These are phyloP conservation scores for Melieria crassipennis DNA, from an alignment of 2,888 invertebrate species.

Conservation along the genomic window DNA sequence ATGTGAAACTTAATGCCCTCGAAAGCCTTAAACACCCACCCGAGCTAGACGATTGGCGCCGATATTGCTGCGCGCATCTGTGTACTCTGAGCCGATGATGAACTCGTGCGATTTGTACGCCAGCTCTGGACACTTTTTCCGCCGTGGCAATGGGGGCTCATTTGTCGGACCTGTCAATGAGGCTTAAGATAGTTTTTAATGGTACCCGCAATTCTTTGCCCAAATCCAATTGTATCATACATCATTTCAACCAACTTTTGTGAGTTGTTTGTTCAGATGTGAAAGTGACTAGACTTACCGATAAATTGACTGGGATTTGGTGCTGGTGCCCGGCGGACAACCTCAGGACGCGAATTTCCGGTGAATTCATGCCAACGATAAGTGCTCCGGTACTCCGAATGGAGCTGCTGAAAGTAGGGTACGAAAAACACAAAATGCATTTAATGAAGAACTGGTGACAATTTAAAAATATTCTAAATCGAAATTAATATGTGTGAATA, in stretches of 20 bases:
- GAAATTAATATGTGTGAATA: not conserved
- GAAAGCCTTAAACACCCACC: constrained; percentile 53
- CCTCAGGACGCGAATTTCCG: constrained; percentile 77
- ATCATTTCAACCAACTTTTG: not conserved
- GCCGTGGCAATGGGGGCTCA: constrained; percentile 86
- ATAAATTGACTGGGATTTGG: constrained; percentile 67
- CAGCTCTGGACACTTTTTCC: constrained; percentile 89
- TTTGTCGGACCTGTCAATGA: constrained; percentile 67
- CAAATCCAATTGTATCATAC: constrained; percentile 1
- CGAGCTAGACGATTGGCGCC: constrained; percentile 64
- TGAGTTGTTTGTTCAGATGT: not conserved
- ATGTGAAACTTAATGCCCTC: too few relatives aligned
- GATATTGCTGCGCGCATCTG: constrained; percentile 68
- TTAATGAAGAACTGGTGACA: not conserved
- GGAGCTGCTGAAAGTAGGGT: constrained; percentile 74
- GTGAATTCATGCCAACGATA: constrained; percentile 96
- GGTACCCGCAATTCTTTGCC: constrained; percentile 16
- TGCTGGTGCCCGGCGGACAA: constrained; percentile 74
- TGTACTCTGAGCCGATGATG: constrained; percentile 72
- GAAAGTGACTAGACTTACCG: constrained; percentile 49
- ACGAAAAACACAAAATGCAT: constrained; percentile 17
- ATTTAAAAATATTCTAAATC: too few relatives aligned
- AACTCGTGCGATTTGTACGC: constrained; percentile 89
- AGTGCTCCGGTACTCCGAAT: constrained; percentile 93
- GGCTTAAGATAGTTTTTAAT: constrained; percentile 28